Evolutionary conservation across 2,113 vertebrate genomes (phyloP), one percentile per base, ranked within the genome.

Genomic region (Hemicordylus capensis): DNA sequence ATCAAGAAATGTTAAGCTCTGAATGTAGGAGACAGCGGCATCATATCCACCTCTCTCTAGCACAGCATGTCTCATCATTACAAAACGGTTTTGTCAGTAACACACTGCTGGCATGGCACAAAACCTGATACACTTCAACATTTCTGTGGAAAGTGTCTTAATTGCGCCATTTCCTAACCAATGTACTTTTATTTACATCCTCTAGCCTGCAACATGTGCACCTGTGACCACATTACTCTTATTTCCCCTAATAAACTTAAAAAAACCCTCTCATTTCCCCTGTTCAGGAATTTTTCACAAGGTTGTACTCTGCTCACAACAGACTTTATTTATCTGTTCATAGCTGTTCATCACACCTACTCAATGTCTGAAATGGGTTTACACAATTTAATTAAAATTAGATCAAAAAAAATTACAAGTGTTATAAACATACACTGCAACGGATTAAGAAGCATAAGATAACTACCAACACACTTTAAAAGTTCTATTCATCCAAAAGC

Each of bases 251-350:
- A n/a, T n/a, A n/a, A n/a, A n/a, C n/a, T n/a, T n/a, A n/a, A n/a
- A n/a, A n/a, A n/a, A n/a, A n/a, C n/a, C n/a, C n/a, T n/a, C n/a
- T n/a, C 63, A 44, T 19, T 80, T 4, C 34, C 15, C 12, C 64
- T 81, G 19, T 81, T 37, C 22, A 34, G n/a, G 44, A 4, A 5
- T 54, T 54, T 54, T 56, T 70, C 46, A 81, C 63, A 81, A 22
- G 10, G 37, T 81, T 81, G 12, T 17, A 56, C 64, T 81, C 22
- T 69, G 12, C 5, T 63, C 15, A 67, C 17, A 80, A 80, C 31
- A 66, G 59, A n/a, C 64, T 81, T 81, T 81, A 70, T 81, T 81
- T 81, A 81, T n/a, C n/a, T n/a, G n/a, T 69, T 69, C 34, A 67
- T 54, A 70, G 46, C 54, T 81, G 69, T 54, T 56, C 14, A 81